These are phyloP conservation scores for Bufotes viridis DNA, from an alignment of 2,797 vertebrate genomes.

Conservation along the genomic window DNA sequence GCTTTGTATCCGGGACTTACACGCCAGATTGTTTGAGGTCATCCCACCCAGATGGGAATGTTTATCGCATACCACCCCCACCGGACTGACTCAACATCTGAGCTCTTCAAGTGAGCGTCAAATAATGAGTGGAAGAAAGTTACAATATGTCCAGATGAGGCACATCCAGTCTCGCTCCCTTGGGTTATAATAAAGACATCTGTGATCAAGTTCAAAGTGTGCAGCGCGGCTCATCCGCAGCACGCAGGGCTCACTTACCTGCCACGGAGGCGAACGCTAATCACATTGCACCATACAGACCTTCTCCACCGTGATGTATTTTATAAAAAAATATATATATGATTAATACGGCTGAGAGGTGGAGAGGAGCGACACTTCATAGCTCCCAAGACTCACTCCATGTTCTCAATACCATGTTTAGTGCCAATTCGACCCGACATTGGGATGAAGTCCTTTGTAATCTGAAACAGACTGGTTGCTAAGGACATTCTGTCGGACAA, in stretches of 20 bases:
- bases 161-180: constrained; percentile 21
- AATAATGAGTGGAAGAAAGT: constrained; percentile 51
- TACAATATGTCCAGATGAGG: constrained; percentile 54
- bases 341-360: no score
- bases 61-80: constrained; percentile 55
- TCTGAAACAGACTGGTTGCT: neutral
- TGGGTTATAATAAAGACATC: constrained; percentile 31
- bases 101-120: constrained; percentile 24
- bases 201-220: constrained; percentile 16
- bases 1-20: constrained; percentile 14
- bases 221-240: neutral
- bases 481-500: neutral
- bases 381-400: no score
- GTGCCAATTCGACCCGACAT: neutral
- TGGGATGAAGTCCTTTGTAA: neutral
- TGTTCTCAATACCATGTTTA: no score
- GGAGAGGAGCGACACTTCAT: no score
- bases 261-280: neutral
- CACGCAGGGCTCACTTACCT: neutral
- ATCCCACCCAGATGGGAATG: constrained; percentile 56
- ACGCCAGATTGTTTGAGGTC: constrained; percentile 44
- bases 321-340: neutral
- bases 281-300: no score
- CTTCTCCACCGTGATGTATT: no score
- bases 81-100: constrained; percentile 45